Conservation (phyloP, 2,888 invertebrate species). For the Agrochola lychnidis region DNA sequence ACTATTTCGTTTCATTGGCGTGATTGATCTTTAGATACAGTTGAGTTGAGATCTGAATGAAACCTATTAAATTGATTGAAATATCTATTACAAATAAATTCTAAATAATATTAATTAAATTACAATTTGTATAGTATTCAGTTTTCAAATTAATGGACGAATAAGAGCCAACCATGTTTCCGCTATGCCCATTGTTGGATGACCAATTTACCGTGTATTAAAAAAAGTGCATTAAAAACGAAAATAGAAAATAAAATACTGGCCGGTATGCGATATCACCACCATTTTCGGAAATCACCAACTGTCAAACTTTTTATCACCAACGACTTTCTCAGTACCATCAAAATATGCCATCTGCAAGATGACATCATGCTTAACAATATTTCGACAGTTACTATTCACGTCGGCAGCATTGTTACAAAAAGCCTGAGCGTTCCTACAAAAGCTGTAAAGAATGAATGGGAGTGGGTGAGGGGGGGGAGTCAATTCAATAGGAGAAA, state of each 20-base stretch:
- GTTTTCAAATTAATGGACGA: background rate
- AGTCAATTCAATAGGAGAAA: conserved; percentile 86
- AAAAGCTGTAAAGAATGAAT: conserved; percentile 89
- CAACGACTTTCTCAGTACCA: conserved; percentile 47
- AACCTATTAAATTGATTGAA: background rate
- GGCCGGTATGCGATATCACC: background rate
- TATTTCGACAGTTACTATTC: conserved; percentile 88
- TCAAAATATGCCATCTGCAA: conserved; percentile 69
- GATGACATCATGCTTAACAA: conserved; percentile 83
- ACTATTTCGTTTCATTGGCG: conserved; percentile 9
- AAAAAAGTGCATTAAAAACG: background rate
- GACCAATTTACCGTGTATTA: too few species aligned
- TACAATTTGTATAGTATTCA: background rate
- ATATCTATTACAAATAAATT: background rate
- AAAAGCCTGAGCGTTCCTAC: conserved; percentile 86
- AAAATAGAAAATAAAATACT: background rate
- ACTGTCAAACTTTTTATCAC: conserved; percentile 47
- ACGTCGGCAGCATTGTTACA: conserved; percentile 82
- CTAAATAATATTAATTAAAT: background rate
- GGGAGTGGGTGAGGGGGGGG: conserved; percentile 80
- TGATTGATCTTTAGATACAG: conserved; percentile 10
- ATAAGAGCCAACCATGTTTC: background rate
- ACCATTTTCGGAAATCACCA: background rate
- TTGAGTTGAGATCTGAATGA: background rate
- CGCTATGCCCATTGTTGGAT: background rate